These are phyloP conservation scores for Mormyrus hasselquistii DNA, from an alignment of 2,797 vertebrate species.

Conservation along the genomic window DNA sequence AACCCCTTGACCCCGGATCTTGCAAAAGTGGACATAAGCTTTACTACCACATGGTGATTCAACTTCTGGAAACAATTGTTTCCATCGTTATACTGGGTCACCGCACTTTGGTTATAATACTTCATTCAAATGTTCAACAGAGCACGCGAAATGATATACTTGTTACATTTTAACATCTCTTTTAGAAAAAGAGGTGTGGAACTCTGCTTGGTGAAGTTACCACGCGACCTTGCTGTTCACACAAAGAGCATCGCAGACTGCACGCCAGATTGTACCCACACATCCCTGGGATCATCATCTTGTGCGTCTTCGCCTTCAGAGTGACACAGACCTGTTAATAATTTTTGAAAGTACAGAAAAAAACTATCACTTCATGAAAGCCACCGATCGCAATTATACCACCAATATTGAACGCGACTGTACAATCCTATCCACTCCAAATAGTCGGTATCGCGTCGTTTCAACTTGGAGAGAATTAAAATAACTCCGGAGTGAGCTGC, in stretches of 20 bases:
- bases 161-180: not conserved
- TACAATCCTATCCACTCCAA: not conserved
- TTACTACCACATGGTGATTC: not conserved
- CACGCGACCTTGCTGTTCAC: not conserved
- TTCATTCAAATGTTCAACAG: not conserved
- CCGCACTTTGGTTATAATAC: not conserved
- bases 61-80: not conserved
- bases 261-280: constrained; percentile 48
- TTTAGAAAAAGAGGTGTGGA: not conserved
- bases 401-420: not conserved
- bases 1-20: not conserved
- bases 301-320: constrained; percentile 43
- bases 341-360: not conserved
- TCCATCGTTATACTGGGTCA: not conserved
- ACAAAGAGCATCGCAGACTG: not conserved
- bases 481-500: not conserved
- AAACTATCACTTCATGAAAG: not conserved
- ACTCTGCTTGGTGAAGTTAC: not conserved
- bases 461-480: not conserved
- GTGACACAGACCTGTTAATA: constrained; percentile 46
- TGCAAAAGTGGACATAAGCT: not conserved
- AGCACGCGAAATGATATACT: not conserved
- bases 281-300: constrained; percentile 50
- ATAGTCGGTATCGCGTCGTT: not conserved
- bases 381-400: not conserved